Evolutionary conservation across 2,113 vertebrate genomes (phyloP), one percentile per base, ranked within the genome.

Genomic region (Lipotes vexillifer): DNA sequence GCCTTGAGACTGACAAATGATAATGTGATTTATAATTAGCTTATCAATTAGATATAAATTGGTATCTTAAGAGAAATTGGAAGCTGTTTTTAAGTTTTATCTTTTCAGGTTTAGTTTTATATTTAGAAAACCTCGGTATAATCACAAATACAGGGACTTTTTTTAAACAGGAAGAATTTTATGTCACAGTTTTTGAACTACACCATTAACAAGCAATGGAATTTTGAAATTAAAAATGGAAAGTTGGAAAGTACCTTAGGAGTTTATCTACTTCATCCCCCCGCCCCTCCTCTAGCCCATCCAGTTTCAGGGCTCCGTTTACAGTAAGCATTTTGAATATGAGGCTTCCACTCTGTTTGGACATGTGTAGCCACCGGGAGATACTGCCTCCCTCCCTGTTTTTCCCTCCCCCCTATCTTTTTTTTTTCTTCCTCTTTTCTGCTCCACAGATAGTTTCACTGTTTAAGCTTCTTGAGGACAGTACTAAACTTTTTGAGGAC

Each of bases 41-140:
- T 96, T 77, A 71, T 78, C n/a, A 89, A 1, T 78, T 80, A 88
- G 44, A 63, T 59, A 85, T 55, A 91, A 80, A 84, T 59, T 71
- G 29, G 0, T 68, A 14, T 65, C 33, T 69, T 31, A 90, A 27
- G 92, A 89, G 20, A 17, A 9, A 52, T 77, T 83, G 0, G 18
- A 86, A 85, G 33, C 15, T 69, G 31, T 80, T 65, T 49, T 96
- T 78, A 82, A 72, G 55, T 21, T 52, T 46, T 69, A n/a, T 88
- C 71, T 84, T 95, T 93, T 49, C 7, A 31, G 33, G 31, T 46
- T 94, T 85, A 38, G 17, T 83, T 93, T 94, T 94, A n/a, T 94
- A 33, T 63, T 83, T 72, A 65, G 23, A 44, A 81, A 89, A 95
- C 31, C 18, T 38, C 80, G n/a, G 6, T 83, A 90, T 90, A 95